A percentile compares a stretch with the other conserved stretches of the same genome.
Conservation (phyloP, 2,888 invertebrate genomes). For the Apotomis betuletana region DNA sequence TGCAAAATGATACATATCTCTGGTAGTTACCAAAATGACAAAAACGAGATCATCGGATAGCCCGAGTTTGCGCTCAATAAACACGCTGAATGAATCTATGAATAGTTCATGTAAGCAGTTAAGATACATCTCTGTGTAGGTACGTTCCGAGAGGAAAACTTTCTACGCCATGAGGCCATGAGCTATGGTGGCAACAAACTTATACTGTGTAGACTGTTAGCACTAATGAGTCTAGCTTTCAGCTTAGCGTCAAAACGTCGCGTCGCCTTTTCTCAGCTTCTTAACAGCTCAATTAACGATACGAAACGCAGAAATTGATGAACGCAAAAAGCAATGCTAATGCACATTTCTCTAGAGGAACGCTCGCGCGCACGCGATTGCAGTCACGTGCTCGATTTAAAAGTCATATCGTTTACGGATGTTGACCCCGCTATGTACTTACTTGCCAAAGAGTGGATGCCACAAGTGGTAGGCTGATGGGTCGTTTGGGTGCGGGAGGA, state of each 20-base stretch:
- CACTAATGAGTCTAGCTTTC: slow-evolving; percentile 3
- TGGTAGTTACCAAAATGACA: slow-evolving; percentile 7
- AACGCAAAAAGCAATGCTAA: slow-evolving; percentile 31
- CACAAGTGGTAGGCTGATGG: slow-evolving; percentile 88
- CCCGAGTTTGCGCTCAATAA: slow-evolving; percentile 6
- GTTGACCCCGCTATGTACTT: slow-evolving; percentile 64
- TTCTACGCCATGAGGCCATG: background rate
- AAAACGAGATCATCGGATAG: slow-evolving; percentile 9
- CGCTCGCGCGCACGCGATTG: slow-evolving; percentile 29
- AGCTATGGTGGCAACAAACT: background rate
- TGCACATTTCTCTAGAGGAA: slow-evolving; percentile 35
- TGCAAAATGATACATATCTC: slow-evolving; percentile 12
- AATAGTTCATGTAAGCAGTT: background rate
- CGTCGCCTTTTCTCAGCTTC: slow-evolving; percentile 12
- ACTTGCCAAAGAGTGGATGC: slow-evolving; percentile 95
- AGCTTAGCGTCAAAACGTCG: slow-evolving; percentile 3
- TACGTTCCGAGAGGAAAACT: slow-evolving; percentile 18
- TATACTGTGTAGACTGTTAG: background rate
- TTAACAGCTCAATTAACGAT: slow-evolving; percentile 29
- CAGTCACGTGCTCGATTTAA: slow-evolving; percentile 13
- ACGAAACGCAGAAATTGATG: slow-evolving; percentile 14
- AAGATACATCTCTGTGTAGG: background rate
- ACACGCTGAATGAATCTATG: slow-evolving; percentile 12
- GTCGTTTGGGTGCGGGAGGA: slow-evolving; percentile 71
- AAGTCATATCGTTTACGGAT: slow-evolving; percentile 12